phyloP scores from a whole-genome alignment of 2,888 invertebrate species.

The Epistrophe grossulariae region DNA sequence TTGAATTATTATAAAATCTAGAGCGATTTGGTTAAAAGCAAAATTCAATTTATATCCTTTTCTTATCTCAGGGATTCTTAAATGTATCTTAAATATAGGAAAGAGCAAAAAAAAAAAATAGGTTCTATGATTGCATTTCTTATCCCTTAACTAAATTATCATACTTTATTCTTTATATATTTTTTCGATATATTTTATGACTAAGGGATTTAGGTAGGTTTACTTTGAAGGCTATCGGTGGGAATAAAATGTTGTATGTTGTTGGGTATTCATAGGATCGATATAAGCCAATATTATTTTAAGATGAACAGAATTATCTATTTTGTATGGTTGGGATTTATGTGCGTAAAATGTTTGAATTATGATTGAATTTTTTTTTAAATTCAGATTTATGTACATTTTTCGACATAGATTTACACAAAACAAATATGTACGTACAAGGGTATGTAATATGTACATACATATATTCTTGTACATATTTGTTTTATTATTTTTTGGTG shows the following conservation, averaged over 20 bases:
- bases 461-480: neutral
- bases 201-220: constrained; percentile 11
- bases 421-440: no score
- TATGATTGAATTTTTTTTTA: neutral
- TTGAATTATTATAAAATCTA: constrained; percentile 4
- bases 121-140: constrained; percentile 73
- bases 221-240: neutral
- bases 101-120: neutral
- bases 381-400: neutral
- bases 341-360: neutral
- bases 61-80: constrained; percentile 16
- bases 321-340: neutral
- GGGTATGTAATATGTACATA: no score
- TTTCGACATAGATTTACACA: no score
- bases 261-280: constrained; percentile 7
- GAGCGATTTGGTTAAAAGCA: constrained; percentile 64
- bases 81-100: neutral
- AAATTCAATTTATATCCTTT: constrained; percentile 64
- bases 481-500: neutral
- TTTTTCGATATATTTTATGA: constrained; percentile 7
- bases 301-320: neutral
- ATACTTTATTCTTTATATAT: neutral
- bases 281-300: neutral
- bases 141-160: constrained; percentile 33
- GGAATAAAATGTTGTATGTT: neutral